Evolutionary conservation across 1,140 invertebrate genomes (phyloP), one percentile per base, ranked within the genome.

Genomic region (Sipha flava): DNA sequence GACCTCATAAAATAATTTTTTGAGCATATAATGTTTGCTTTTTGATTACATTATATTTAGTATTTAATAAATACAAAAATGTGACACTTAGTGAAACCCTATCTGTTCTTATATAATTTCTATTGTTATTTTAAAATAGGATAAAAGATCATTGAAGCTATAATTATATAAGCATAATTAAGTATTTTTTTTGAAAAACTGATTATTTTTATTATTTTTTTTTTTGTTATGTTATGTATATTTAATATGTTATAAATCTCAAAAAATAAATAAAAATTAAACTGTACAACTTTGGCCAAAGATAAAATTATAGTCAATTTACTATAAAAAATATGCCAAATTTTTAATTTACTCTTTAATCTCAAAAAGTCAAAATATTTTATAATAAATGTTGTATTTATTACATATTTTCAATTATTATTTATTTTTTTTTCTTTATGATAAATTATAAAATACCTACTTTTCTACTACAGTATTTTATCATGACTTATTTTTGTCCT

Each of bases 241-340:
- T 37, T 64, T 14, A 37, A 0, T 64, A 37, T 12, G 21, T 37
- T 23, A 64, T 64, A 21, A 64, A 40, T 37, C 10, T 64, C 57
- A 59, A 59, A 31, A 31, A 29, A 31, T 37, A 37, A 64, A 64
- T 64, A 0, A 16, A 47, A 45, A 10, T 40, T 66, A n/a, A 66
- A 66, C 23, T 43, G 23, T 31, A 23, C 34, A 66, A 66, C 62
- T 66, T 66, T 66, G 34, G 34, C 62, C 62, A 66, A 66, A 66
- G 23, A 70, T 47, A 29, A 70, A 70, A 70, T 70, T 70, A 29
- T 70, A 70, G 37, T 68, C 64, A 45, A 68, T 68, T 43, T 2
- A 45, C 5, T 29, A 47, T 70, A 47, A 6, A 70, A 47, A 70
- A 70, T 70, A 70, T 70, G 23, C 40, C 66, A 45, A 47, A 70